Evolutionary conservation across 2,113 vertebrate genomes (phyloP), one percentile per base, ranked within the genome.

Genomic region (Macquaria ambigua): DNA sequence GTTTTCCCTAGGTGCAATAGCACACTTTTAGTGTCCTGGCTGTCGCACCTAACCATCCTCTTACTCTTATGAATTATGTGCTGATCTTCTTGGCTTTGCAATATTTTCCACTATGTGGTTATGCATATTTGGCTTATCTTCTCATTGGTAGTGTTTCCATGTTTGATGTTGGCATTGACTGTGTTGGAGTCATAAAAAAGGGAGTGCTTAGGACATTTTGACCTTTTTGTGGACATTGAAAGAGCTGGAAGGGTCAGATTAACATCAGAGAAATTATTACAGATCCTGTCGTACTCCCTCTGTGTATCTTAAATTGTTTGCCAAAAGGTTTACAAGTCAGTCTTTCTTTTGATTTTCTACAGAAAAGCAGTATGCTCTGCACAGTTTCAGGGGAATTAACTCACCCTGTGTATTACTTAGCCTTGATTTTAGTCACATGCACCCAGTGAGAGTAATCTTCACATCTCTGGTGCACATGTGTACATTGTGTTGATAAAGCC

Each of bases 81-180:
- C 68, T 20, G n/a, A 46, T 76, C 37, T 59, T 82, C 9, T 79
- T 63, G n/a, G 62, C 61, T 81, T 81, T 39, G 43, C 72, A 20
- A 79, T 61, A 25, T 78, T 85, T 77, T 78, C 69, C 63, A 69
- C 23, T 43, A 31, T 62, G 58, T 84, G 59, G 52, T 83, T 75
- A 8, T 71, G 37, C 75, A 34, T 50, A 71, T 82, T 89, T 77
- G 75, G 41, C 66, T 69, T 68, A 37, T 74, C 84, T 73, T 78
- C 28, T 87, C 77, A 81, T 86, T 75, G 63, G 79, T 85, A 79
- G 89, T 81, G 83, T 93, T 79, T 77, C 74, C 70, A 63, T 89
- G 79, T 61, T 80, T 23, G 69, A 77, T 80, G 70, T 67, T 69
- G 61, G 74, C 62, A 31, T 59, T 59, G 55, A 25, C 64, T 62